Percentiles rank a stretch among this genome's conserved stretches.
Conservation (phyloP, 2,113 vertebrate genomes). For the Rynchops niger region DNA sequence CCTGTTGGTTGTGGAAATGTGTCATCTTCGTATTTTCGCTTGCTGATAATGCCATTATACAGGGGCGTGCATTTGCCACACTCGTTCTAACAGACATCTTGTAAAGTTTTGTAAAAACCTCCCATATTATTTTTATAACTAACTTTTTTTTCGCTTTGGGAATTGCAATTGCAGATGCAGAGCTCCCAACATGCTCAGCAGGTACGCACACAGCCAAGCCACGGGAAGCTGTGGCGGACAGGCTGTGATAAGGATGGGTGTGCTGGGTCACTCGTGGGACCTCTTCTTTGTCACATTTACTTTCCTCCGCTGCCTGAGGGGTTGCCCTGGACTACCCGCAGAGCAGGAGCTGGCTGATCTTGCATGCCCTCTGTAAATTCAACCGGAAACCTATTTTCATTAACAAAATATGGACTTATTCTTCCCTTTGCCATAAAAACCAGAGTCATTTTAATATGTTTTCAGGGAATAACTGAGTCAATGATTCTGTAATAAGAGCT, state of each 20-base stretch:
- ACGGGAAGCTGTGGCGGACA: background rate
- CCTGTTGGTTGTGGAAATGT: background rate
- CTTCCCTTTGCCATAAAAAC: background rate
- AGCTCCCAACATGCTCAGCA: background rate
- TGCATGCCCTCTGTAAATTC: background rate
- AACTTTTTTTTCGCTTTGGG: fast-evolving
- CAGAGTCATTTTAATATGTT: background rate
- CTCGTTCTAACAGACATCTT: background rate
- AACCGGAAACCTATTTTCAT: background rate
- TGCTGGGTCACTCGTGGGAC: background rate
- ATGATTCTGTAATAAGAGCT: background rate
- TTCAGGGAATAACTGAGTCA: conserved; percentile 13
- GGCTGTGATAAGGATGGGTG: background rate
- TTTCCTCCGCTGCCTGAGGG: background rate
- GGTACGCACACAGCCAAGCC: background rate
- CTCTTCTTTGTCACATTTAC: background rate
- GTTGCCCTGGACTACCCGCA: background rate
- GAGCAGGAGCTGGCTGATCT: background rate
- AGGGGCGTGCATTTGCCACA: background rate
- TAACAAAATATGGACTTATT: background rate
- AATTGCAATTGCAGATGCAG: background rate
- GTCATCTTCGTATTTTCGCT: background rate
- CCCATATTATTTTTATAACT: background rate
- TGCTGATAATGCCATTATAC: background rate
- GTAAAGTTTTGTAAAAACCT: background rate